A percentile compares a stretch with the other conserved stretches of the same genome.
These are phyloP conservation scores for Pseudomyrmex flavicornis DNA, from an alignment of 1,140 invertebrate genomes.

Conservation along the genomic window DNA sequence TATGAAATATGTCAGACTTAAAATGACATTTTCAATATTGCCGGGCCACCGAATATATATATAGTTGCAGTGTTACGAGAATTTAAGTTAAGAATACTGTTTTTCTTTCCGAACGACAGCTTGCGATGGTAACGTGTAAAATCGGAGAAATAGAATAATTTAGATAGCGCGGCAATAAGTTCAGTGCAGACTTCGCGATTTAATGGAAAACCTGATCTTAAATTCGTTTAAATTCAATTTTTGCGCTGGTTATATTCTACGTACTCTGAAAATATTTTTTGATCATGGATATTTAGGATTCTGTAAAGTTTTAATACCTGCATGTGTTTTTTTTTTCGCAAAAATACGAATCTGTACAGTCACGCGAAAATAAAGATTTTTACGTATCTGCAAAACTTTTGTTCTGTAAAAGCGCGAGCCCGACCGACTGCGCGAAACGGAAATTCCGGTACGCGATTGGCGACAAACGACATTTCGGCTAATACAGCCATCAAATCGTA, in stretches of 20 bases:
- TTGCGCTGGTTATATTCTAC: not conserved
- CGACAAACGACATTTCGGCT: conserved; percentile 11
- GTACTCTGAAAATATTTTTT: not conserved
- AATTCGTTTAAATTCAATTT: not conserved
- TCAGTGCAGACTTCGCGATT: conserved; percentile 7
- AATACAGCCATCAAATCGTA: not conserved
- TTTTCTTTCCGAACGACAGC: not conserved
- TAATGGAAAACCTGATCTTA: not conserved
- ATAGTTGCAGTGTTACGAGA: conserved; percentile 34
- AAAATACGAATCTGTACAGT: no score
- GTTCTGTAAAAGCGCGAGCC: no score
- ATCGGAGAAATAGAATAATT: not conserved
- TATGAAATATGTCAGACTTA: conserved; percentile 62
- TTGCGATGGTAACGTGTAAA: not conserved
- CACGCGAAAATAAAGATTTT: no score
- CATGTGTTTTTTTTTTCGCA: no score
- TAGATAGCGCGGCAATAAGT: no score
- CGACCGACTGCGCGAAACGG: not conserved
- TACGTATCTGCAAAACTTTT: no score
- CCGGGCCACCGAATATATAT: conserved; percentile 46
- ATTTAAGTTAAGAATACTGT: conserved; percentile 61
- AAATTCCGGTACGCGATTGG: conserved; percentile 10
- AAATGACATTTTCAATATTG: conserved; percentile 66
- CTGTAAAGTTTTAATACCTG: no score
- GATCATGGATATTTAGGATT: not conserved